Conservation (phyloP, 2,888 invertebrate genomes). For the Watsonalla binaria region DNA sequence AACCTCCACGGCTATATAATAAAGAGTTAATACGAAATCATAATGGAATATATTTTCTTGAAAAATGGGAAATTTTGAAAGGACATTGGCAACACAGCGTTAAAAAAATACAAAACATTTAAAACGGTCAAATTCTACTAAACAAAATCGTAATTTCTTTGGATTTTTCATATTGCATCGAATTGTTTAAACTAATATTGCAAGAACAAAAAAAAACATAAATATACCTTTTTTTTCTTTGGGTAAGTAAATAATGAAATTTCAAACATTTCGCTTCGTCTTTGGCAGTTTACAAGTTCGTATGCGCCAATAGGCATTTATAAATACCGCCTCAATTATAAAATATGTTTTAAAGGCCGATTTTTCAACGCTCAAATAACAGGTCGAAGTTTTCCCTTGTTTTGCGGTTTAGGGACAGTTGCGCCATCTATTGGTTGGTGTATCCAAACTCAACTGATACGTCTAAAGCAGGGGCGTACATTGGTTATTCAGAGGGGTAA, state of each 20-base stretch:
- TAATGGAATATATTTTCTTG: background rate
- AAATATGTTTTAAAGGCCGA: no score
- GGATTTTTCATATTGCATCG: conserved; percentile 7
- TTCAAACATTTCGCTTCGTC: conserved; percentile 34
- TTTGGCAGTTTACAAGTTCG: conserved; percentile 40
- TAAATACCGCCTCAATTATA: background rate
- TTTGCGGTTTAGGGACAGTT: no score
- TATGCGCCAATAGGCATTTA: background rate
- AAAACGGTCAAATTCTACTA: background rate
- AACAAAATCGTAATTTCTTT: conserved; percentile 4
- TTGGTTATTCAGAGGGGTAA: no score
- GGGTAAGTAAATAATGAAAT: conserved; percentile 15
- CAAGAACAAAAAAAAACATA: conserved; percentile 7
- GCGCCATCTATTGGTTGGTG: no score
- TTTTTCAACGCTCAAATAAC: no score
- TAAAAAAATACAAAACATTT: conserved; percentile 18
- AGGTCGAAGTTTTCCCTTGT: no score
- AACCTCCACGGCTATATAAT: no score
- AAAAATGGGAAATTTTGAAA: conserved; percentile 29
- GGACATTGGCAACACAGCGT: conserved; percentile 24
- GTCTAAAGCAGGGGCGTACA: no score
- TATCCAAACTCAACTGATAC: no score
- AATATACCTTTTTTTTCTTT: conserved; percentile 9
- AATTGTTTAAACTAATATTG: conserved; percentile 3
- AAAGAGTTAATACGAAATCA: no score